These are phyloP conservation scores for Arctia plantaginis DNA, from an alignment of 2,888 invertebrate species.

Conservation along the genomic window DNA sequence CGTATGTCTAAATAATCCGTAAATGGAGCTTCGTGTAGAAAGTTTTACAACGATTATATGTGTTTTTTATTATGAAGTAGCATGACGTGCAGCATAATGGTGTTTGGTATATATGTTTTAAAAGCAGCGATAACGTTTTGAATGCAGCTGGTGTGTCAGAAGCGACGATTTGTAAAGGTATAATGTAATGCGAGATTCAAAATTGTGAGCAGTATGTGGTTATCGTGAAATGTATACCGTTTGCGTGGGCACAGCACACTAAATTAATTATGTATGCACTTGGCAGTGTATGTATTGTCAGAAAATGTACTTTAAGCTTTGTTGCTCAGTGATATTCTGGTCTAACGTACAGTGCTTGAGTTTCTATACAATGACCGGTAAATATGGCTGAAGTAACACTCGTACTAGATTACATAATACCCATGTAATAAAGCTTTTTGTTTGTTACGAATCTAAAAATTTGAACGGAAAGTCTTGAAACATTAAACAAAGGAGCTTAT, in stretches of 20 bases:
- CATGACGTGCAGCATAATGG: slow-evolving; percentile 7
- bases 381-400: neutral
- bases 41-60: slow-evolving; percentile 38
- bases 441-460: neutral
- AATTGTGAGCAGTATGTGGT: slow-evolving; percentile 40
- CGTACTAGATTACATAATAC: neutral
- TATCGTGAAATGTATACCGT: slow-evolving; percentile 58
- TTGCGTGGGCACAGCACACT: slow-evolving; percentile 44
- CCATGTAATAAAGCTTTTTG: neutral
- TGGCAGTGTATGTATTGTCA: slow-evolving; percentile 43
- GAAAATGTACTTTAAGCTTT: slow-evolving; percentile 36
- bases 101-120: slow-evolving; percentile 31
- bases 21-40: slow-evolving; percentile 28
- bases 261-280: slow-evolving; percentile 49
- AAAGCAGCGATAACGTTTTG: slow-evolving; percentile 41
- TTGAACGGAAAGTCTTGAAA: neutral
- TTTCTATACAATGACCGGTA: neutral
- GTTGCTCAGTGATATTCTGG: neutral
- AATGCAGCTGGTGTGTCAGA: slow-evolving; percentile 46
- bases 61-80: slow-evolving; percentile 30
- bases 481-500: neutral
- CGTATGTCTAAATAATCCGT: neutral
- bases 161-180: slow-evolving; percentile 43
- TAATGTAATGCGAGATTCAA: slow-evolving; percentile 32
- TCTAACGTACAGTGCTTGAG: neutral